Percentiles rank a stretch among this genome's conserved stretches.
Conservation (phyloP, 1,140 invertebrate genomes). For the Colletes gigas region DNA sequence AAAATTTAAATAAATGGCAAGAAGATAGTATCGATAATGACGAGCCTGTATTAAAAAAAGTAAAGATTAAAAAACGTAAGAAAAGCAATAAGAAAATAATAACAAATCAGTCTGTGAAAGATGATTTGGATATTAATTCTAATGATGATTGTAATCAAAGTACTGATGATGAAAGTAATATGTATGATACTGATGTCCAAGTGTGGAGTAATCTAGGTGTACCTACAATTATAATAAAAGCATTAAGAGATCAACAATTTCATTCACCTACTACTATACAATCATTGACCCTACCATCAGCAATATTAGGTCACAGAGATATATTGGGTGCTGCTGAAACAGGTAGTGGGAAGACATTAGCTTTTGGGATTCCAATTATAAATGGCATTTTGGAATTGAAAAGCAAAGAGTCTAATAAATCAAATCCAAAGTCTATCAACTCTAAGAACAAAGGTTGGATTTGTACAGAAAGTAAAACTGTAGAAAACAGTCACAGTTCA, state of each 20-base stretch:
- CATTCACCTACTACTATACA: constrained; percentile 92
- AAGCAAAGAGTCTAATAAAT: constrained; percentile 68
- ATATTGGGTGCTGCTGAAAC: constrained; percentile 98
- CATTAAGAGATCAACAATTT: constrained; percentile 89
- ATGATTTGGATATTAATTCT: not conserved
- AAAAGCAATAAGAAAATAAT: constrained; percentile 13
- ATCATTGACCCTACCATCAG: constrained; percentile 88
- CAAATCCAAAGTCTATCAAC: constrained; percentile 47
- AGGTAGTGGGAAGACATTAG: constrained; percentile 98
- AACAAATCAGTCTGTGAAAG: constrained; percentile 27
- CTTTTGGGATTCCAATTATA: constrained; percentile 97
- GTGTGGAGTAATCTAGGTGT: constrained; percentile 88
- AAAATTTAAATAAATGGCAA: constrained; percentile 4
- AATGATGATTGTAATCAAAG: constrained; percentile 53
- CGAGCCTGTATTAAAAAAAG: constrained; percentile 30
- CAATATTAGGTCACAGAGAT: constrained; percentile 92
- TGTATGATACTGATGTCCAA: constrained; percentile 79
- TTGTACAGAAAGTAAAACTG: constrained; percentile 65
- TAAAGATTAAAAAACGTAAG: constrained; percentile 13
- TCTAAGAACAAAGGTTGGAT: constrained; percentile 77
- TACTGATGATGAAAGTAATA: constrained; percentile 48
- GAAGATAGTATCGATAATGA: not conserved
- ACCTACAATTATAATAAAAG: constrained; percentile 86
- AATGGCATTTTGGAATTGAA: constrained; percentile 90
- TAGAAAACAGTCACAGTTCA: constrained; percentile 65